These are phyloP conservation scores for Tapera naevia DNA, from an alignment of 2,797 vertebrate species.

Conservation along the genomic window DNA sequence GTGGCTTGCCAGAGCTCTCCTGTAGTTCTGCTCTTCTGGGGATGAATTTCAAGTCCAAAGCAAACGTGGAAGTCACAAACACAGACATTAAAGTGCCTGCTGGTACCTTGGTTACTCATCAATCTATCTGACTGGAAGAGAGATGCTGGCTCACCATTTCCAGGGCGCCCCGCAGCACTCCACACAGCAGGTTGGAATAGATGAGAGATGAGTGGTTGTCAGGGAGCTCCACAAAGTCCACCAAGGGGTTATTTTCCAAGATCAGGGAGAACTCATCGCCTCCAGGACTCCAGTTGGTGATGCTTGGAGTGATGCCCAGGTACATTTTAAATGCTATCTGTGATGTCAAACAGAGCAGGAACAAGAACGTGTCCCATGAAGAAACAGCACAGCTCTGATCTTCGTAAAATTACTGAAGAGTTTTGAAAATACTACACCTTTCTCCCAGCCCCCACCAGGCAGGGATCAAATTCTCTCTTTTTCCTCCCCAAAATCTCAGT, in stretches of 20 bases:
- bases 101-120: neutral
- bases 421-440: neutral
- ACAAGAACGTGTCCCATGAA: neutral
- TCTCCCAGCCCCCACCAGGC: neutral
- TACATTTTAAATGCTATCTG: constrained; percentile 99
- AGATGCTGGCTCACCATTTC: constrained; percentile 88
- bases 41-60: neutral
- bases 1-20: neutral
- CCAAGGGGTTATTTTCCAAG: constrained; percentile 95
- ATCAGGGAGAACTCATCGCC: constrained; percentile 98
- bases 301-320: constrained; percentile 93
- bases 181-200: constrained; percentile 96
- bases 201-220: constrained; percentile 95
- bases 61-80: neutral
- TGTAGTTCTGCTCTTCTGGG: neutral
- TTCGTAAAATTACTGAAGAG: neutral
- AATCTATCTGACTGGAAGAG: neutral
- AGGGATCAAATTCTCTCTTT: neutral
- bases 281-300: constrained; percentile 98
- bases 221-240: constrained; percentile 97
- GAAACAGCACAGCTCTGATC: neutral
- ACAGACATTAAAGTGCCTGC: rapidly evolving
- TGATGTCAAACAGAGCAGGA: neutral
- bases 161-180: constrained; percentile 92
- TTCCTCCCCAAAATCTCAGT: neutral